Evolutionary conservation across 2,888 invertebrate genomes (phyloP), one percentile per base, ranked within the genome.

Genomic region (Philonicus albiceps): DNA sequence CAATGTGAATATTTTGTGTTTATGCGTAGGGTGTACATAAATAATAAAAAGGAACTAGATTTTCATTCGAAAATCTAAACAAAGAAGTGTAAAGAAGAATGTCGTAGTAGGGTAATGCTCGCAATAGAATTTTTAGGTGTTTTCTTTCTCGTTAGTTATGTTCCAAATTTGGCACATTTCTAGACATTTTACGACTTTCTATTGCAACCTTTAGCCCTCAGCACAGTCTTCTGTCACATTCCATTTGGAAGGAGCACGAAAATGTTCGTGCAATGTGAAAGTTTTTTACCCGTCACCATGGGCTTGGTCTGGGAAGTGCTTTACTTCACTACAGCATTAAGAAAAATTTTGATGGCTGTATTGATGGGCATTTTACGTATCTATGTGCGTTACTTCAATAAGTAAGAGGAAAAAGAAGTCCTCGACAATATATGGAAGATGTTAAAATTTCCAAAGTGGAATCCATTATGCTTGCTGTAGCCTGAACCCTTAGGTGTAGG

Each of bases 381-480:
- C 64, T 64, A 64, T 64, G 64, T 64, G 64, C 22, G 64, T 64
- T 64, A 64, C 22, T 11, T 27, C 22, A 64, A 27, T 64, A 27
- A 8, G 64, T 22, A 64, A 64, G 64, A 49, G 49, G 78, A 27
- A 8, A 37, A 78, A 27, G 40, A 43, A 49, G 27, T 78, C 37
- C 43, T 49, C 27, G 43, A 22, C 78, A 78, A 49, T 78, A 78
- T 78, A 53, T 49, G 43, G 78, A 49, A 78, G 49, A 49, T 30
- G 30, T 78, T 78, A 78, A 78, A 78, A 78, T 78, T 49, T 78
- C 49, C 78, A 78, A 78, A 78, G 78, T 49, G 49, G 78, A 49
- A 49, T 27, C 78, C 78, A 78, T 78, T 78, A 78, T 76, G 76
- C 40, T 22, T 76, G 76, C 74, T 31, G n/a, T 74, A 34, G 74